phyloP scores from a whole-genome alignment of 2,797 vertebrate species.

The Cirrhinus mrigala region DNA sequence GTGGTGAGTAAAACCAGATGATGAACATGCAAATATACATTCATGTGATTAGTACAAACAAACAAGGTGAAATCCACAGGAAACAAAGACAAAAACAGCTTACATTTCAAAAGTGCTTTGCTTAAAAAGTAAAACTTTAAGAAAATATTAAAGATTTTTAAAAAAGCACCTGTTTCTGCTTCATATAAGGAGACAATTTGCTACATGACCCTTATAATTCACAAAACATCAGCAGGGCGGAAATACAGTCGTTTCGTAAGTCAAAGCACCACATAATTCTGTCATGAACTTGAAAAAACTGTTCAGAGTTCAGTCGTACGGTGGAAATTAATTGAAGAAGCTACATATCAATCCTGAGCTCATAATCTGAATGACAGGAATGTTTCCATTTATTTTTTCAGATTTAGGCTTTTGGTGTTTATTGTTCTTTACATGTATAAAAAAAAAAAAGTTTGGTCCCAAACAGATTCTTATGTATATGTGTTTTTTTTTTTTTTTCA shows the following conservation, averaged over 20 bases:
- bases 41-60: background rate
- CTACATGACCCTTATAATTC: background rate
- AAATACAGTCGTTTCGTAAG: background rate
- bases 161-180: background rate
- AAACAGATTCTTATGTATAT: background rate
- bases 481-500: background rate
- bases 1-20: background rate
- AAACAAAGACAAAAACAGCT: background rate
- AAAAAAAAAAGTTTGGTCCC: background rate
- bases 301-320: background rate
- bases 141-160: too few species aligned
- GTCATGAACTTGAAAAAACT: background rate
- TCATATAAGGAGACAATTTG: background rate
- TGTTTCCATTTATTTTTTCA: background rate
- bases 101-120: background rate
- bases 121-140: background rate
- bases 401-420: background rate
- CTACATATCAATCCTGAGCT: background rate
- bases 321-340: too few species aligned
- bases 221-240: constrained; percentile 12
- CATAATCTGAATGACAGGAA: background rate
- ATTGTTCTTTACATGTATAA: background rate
- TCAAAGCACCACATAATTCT: constrained; percentile 14
- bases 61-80: background rate
- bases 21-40: background rate